Base-by-base conservation (phyloP, 1,140 invertebrate species). In the Nymphalis io region DNA sequence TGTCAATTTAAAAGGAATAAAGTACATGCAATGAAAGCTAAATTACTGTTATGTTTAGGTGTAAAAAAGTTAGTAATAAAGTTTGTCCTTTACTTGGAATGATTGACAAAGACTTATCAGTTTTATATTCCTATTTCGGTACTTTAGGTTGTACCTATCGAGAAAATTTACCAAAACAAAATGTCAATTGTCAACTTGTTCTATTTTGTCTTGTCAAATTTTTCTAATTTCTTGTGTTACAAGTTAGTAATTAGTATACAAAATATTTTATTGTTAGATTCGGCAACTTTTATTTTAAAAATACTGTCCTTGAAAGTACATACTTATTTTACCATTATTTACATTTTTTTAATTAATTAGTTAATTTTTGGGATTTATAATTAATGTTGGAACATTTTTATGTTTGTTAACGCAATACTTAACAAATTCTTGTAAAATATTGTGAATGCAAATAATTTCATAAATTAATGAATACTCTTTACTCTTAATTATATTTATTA, bases 1-100 rank as follows among this genome's bases (percentile, higher is more conserved):
- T 48, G n/a, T n/a, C 51, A 11, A 15, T 23, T 15, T 8, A 5
- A 20, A 23, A 27, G 15, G 6, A 13, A 55, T n/a, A 55, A 55
- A n/a, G 40, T 21, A 55, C 51, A 55, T 55, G 51, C 51, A 55
- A 55, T 27, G 21, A 27, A 33, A 27, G 48, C n/a, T n/a, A 46
- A n/a, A 18, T 51, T 51, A 21, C 20, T 51, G 18, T 2, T 3
- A 48, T 48, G n/a, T n/a, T 48, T 48, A 8, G 20, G 48, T 12
- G 18, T 51, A 20, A 20, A 51, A n/a, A 20, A 51, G n/a, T 51
- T 20, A 51, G n/a, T 12, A 20, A 51, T 51, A n/a, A 20, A 51
- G 2, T 18, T 6, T 10, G 10, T 55, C n/a, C n/a, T 55, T 27
- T 55, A 27, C 21, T 55, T 55, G 3, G 11, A 11, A 21, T 2